Base-by-base conservation (phyloP, 2,888 invertebrate species). In the Cosmia trapezina region DNA sequence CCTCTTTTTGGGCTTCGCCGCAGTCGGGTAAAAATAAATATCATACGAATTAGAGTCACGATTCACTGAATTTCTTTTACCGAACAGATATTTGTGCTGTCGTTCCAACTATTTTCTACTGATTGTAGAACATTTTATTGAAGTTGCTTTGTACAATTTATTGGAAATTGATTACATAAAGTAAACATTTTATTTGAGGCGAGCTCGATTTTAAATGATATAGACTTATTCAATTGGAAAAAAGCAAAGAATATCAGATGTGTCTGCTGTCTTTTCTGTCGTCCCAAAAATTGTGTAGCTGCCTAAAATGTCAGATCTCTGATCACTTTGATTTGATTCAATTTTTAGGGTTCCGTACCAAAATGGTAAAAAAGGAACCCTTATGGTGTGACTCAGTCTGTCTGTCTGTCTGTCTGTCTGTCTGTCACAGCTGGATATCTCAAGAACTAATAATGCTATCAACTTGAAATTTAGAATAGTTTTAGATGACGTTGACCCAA, bases 161-260 rank as follows among this genome's bases (percentile, higher is more conserved):
- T 73, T 72, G 45, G 37, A 68, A 72, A 71, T 84, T 84, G 78
- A 84, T 84, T 76, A 72, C 37, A 61, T 69, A 63, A 75, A 70
- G 68, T 60, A 67, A 63, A 73, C 59, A 61, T 67, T 71, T 80
- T 76, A 76, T 72, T 76, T 53, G 61, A 54, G 12, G 8, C n/a
- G 41, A 37, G 43, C 41, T 45, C 63, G 6, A 33, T 60, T 79
- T 22, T 11, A 43, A 53, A 69, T 56, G 37, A 64, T 69, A 68
- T 33, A 60, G 67, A 51, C 41, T 70, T 49, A 77, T 61, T 75
- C 54, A 47, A 80, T 51, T 64, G 51, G 54, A 74, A 75, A 74
- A 61, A 19, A 43, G 69, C 28, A 41, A 53, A 47, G 5, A 47
- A 12, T 68, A 43, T 68, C 28, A 57, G 33, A 54, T 72, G 45